Base-by-base conservation (phyloP, 2,113 vertebrate species). In the Oxygymnocypris stewartii region DNA sequence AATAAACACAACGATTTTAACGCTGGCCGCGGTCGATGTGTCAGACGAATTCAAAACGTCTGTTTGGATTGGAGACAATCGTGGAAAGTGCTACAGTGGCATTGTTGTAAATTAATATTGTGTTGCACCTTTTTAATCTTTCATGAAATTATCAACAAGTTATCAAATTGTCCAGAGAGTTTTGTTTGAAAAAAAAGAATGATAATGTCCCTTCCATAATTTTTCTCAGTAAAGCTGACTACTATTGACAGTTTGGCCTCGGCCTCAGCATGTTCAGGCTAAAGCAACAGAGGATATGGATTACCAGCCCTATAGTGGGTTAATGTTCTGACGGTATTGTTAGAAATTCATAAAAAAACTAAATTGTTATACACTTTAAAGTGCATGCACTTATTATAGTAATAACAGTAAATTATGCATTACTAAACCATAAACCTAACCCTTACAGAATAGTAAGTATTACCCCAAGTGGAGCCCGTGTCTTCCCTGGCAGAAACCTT, bases 1-100 rank as follows among this genome's bases (percentile, higher is more conserved):
- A 71, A 49, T 51, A 84, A 74, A 84, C 82, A 83, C 47, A 74
- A 57, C 25, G 82, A 74, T 51, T 71, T 82, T 35, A 82, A 23
- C 6, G 6, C 4, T 49, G 63, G 80, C 28, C 6, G 12, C 18
- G 6, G n/a, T 82, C 37, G 20, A 74, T 11, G 20, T 74, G 47
- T 84, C 31, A 37, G 49, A 42, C 25, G 47, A 35, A 59, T 59
- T 74, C 47, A 10, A 74, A 57, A 42, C 35, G 35, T 74, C 28
- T 84, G 82, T 82, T 82, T 71, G 80, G 20, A 37, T 69, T 82
- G 63, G 80, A 82, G 65, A 51, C 28, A 3, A 1, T 71, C 11
- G 11, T 51, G 63, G 80, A 82, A 61, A 82, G 42, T 44, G 18
- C 28, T 18, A 54, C 16, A 67, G 42, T 47, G 42, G 63, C 42